Evolutionary conservation across 2,888 invertebrate species (phyloP).

Genomic region (Chymomyza amoena): DNA sequence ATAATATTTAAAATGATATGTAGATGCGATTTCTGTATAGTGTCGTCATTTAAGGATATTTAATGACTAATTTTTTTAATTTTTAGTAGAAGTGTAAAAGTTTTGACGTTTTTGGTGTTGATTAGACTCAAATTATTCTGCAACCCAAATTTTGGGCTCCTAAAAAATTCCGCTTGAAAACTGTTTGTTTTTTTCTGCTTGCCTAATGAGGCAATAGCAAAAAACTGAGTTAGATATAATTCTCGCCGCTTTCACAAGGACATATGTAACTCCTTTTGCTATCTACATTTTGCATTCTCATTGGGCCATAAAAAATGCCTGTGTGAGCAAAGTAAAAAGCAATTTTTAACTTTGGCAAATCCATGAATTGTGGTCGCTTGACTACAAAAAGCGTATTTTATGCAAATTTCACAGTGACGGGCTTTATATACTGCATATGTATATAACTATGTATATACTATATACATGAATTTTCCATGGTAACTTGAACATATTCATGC

Average conservation of each 20-base stretch:
- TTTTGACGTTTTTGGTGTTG: no score
- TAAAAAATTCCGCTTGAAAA: no score
- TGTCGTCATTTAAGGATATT: no score
- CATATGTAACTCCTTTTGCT: neutral
- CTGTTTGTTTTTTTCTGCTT: neutral
- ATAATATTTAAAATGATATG: no score
- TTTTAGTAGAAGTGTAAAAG: no score
- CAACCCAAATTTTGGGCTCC: no score
- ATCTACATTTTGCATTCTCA: neutral
- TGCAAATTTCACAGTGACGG: slow-evolving; percentile 37
- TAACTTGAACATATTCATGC: neutral
- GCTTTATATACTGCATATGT: neutral
- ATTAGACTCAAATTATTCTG: no score
- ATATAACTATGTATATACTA: no score
- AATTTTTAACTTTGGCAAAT: slow-evolving; percentile 57
- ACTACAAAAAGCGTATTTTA: slow-evolving; percentile 58
- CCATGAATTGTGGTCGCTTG: slow-evolving; percentile 55
- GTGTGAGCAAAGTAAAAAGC: slow-evolving; percentile 28
- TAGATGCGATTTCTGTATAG: no score
- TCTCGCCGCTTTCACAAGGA: neutral
- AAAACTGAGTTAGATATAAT: neutral
- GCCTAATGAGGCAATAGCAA: neutral
- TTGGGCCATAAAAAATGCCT: slow-evolving; percentile 18
- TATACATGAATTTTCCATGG: neutral
- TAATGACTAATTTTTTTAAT: no score